Evolutionary conservation across 2,888 invertebrate species (phyloP).

Genomic region (Macaria notata): DNA sequence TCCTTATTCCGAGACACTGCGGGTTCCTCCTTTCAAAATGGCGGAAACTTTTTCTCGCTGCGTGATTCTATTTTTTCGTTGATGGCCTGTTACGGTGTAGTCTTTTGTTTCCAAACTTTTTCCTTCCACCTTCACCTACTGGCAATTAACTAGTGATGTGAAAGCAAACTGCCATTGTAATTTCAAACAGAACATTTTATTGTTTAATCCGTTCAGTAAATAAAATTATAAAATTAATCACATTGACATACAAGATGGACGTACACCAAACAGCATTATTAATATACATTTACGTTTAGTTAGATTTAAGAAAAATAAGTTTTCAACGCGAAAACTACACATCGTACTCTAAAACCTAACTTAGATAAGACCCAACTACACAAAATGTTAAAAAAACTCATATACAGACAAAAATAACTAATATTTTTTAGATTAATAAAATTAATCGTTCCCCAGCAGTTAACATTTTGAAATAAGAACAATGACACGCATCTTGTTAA

Average conservation of each 20-base stretch:
- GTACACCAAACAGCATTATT: constrained; percentile 78
- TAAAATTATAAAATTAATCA: constrained; percentile 72
- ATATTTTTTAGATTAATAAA: constrained; percentile 52
- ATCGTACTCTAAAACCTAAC: constrained; percentile 68
- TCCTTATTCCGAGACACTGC: constrained; percentile 11
- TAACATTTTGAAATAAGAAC: constrained; percentile 47
- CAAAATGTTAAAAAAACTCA: constrained; percentile 72
- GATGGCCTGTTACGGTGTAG: constrained; percentile 15
- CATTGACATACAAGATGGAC: constrained; percentile 81
- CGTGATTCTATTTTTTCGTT: constrained; percentile 15
- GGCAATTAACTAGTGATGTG: constrained; percentile 22
- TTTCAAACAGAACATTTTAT: constrained; percentile 83
- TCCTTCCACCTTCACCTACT: constrained; percentile 6
- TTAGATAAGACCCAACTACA: constrained; percentile 73
- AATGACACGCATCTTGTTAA: constrained; percentile 47
- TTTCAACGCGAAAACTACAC: constrained; percentile 65
- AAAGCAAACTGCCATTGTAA: constrained; percentile 63
- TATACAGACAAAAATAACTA: constrained; percentile 81
- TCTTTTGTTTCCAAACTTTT: constrained; percentile 10
- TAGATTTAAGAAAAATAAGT: constrained; percentile 66
- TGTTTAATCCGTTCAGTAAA: constrained; percentile 80
- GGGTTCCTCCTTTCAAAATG: constrained; percentile 17
- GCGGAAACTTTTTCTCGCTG: constrained; percentile 16
- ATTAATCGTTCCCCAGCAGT: constrained; percentile 52
- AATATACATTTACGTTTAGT: constrained; percentile 70